Conservation (phyloP, 2,113 vertebrate genomes). For the Stegostoma tigrinum region DNA sequence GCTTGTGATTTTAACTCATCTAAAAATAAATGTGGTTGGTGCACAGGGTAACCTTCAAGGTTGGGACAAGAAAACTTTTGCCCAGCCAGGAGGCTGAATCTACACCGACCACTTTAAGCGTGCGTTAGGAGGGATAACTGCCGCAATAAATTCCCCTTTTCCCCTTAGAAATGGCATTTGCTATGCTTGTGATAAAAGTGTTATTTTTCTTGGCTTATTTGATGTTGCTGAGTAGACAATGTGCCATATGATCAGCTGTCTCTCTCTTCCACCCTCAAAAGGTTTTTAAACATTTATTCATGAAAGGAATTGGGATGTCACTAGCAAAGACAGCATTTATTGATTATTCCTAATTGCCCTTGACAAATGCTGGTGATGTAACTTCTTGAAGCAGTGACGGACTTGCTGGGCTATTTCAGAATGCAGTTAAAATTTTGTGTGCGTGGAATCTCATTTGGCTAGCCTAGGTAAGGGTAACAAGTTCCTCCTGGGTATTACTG, state of each 20-base stretch:
- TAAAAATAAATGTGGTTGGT: background rate
- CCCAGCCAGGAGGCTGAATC: background rate
- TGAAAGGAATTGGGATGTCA: too few species aligned
- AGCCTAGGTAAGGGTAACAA: too few species aligned
- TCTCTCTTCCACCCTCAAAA: background rate
- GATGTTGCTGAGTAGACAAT: background rate
- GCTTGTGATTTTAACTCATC: background rate
- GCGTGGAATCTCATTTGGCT: too few species aligned
- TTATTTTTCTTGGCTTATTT: background rate
- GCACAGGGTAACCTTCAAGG: background rate
- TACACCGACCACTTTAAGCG: too few species aligned
- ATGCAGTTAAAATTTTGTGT: too few species aligned
- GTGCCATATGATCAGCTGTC: background rate
- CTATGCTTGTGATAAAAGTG: background rate
- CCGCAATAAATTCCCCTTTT: background rate
- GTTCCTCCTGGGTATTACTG: too few species aligned
- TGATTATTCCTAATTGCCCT: too few species aligned
- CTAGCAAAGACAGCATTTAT: too few species aligned
- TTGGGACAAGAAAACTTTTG: background rate
- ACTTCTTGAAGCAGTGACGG: too few species aligned
- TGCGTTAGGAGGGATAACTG: background rate
- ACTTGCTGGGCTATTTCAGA: too few species aligned
- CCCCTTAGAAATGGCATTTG: background rate
- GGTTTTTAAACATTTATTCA: too few species aligned
- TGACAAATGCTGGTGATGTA: too few species aligned